Base-by-base conservation (phyloP, 2,888 invertebrate species). In the Oligia strigilis region DNA sequence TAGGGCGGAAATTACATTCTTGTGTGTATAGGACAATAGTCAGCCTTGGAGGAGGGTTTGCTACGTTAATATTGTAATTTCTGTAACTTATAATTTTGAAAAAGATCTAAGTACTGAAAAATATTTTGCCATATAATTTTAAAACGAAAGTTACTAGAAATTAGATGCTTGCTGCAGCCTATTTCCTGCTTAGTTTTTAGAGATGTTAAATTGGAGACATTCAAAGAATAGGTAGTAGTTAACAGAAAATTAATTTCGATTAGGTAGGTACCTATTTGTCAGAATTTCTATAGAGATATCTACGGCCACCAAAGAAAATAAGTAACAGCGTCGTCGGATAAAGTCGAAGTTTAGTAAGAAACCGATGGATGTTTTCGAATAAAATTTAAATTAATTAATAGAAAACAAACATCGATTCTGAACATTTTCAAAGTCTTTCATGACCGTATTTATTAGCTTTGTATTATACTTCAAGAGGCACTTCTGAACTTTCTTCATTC, bases 1-100 rank as follows among this genome's bases (percentile, higher is more conserved):
- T 88, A 85, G 85, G 87, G 85, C 78, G 84, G 81, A 84, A 84
- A 77, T 67, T 74, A 72, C 55, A 70, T 83, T 75, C 36, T 71
- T 76, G 67, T 78, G 23, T 79, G 55, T 77, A 66, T 64, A 77
- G 65, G 58, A 73, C 65, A 85, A 83, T 74, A 75, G 72, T 52
- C 77, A 72, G 43, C 55, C 46, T 78, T 55, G 52, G 23, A 69
- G 43, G 58, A 64, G 60, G n/a, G 60, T 6, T 49, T 46, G 19
- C 62, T 49, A 46, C n/a, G 43, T 55, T 60, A 4, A 55, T 60
- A 40, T 72, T 40, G 40, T 60, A n/a, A 40, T 58, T 71, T 40
- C 17, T 60, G 58, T 55, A 36, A 55, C 23, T 52, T 36, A 36
- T 23, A 14, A 43, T 72, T 11, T 9, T 58, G 3, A 43, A 60